phyloP scores from a whole-genome alignment of 2,113 vertebrate species.

The Hyla sarda region DNA sequence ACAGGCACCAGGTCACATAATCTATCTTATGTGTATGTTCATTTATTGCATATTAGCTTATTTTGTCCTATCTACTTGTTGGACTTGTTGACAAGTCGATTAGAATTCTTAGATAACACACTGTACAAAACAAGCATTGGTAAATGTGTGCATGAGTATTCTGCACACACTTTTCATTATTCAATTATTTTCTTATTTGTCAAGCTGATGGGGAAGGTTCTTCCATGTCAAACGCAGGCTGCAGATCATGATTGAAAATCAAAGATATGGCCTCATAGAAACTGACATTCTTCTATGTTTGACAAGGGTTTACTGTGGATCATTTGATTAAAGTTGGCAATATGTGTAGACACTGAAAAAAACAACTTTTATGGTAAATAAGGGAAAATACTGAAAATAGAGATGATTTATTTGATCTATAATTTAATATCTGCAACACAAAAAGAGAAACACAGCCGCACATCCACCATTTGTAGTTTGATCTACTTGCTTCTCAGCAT shows the following conservation, averaged over 20 bases:
- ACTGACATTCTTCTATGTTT: constrained; percentile 36
- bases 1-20: too few species aligned
- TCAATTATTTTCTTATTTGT: constrained; percentile 51
- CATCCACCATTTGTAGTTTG: too few species aligned
- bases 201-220: constrained; percentile 17
- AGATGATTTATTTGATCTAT: neutral
- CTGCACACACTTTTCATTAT: constrained; percentile 37
- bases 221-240: constrained; percentile 40
- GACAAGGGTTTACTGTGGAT: constrained; percentile 28
- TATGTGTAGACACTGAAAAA: neutral
- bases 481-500: too few species aligned
- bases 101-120: neutral
- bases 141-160: constrained; percentile 41
- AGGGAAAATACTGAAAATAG: neutral
- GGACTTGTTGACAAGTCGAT: constrained; percentile 5
- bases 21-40: neutral
- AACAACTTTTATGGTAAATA: neutral
- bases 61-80: neutral
- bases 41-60: neutral
- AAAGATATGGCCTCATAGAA: constrained; percentile 20
- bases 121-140: neutral
- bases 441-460: too few species aligned
- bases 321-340: constrained; percentile 44
- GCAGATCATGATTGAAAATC: constrained; percentile 41
- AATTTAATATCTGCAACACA: neutral